Percentiles rank a stretch among this genome's conserved stretches.
These are phyloP conservation scores for Odocoileus virginianus DNA, from an alignment of 2,113 vertebrate genomes.

Conservation along the genomic window DNA sequence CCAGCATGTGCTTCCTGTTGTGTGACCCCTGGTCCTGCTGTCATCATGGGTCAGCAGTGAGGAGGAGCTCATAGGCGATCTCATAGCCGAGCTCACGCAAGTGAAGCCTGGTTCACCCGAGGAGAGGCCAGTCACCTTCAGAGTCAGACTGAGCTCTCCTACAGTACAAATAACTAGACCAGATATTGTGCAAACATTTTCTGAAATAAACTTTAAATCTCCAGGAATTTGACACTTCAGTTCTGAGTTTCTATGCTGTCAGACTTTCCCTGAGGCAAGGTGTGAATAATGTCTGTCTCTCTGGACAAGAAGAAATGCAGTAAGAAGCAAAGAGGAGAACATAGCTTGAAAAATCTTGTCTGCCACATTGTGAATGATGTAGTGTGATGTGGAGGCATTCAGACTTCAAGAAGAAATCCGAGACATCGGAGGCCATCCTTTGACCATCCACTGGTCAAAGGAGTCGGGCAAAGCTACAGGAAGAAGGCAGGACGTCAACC, in stretches of 20 bases:
- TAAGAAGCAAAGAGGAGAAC: neutral
- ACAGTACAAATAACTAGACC: neutral
- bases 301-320: neutral
- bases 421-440: neutral
- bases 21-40: neutral
- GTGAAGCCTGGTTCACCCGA: neutral
- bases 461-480: neutral
- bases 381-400: neutral
- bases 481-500: neutral
- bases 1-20: fast-evolving
- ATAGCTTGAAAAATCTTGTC: neutral
- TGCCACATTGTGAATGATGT: neutral
- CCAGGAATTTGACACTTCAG: neutral
- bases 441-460: neutral
- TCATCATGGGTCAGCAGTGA: neutral
- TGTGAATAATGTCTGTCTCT: neutral
- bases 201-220: neutral
- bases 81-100: neutral
- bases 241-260: neutral
- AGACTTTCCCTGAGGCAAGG: neutral
- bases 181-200: neutral
- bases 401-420: neutral
- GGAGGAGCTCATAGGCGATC: neutral
- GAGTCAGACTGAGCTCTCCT: neutral
- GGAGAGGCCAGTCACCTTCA: neutral